These are phyloP conservation scores for Oreonectes daqikongensis DNA, from an alignment of 2,797 vertebrate species.

Conservation along the genomic window DNA sequence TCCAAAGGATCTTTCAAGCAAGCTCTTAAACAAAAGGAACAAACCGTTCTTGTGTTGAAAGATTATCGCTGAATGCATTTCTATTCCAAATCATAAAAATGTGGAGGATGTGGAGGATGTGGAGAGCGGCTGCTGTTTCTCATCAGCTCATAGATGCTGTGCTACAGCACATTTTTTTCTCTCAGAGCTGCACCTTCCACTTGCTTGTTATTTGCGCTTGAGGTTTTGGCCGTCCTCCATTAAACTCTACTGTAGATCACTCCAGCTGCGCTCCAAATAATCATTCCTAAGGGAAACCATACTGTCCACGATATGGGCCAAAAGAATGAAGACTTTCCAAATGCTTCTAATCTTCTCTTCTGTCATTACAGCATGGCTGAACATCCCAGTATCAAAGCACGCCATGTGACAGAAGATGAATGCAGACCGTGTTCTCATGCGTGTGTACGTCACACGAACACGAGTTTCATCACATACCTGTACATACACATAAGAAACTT, in stretches of 20 bases:
- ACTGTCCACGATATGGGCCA: constrained; percentile 36
- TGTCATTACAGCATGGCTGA: constrained; percentile 35
- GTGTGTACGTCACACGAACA: neutral
- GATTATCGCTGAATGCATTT: neutral
- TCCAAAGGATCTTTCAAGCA: neutral
- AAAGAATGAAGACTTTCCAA: constrained; percentile 42
- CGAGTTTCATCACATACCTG: too few relatives aligned
- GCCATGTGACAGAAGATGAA: constrained; percentile 45
- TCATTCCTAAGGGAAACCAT: constrained; percentile 50
- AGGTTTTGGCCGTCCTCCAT: constrained; percentile 54
- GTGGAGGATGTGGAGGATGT: neutral
- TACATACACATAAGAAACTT: too few relatives aligned
- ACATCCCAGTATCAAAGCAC: constrained; percentile 20
- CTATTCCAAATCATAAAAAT: neutral
- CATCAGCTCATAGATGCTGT: neutral
- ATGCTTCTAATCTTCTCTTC: constrained; percentile 37
- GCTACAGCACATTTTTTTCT: neutral
- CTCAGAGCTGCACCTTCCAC: constrained; percentile 6
- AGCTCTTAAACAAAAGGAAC: neutral
- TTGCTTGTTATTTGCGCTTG: constrained; percentile 37
- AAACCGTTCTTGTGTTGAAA: neutral
- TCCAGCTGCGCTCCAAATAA: constrained; percentile 53
- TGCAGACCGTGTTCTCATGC: neutral
- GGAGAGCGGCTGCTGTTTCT: neutral
- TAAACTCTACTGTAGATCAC: constrained; percentile 40